Conservation (phyloP, 2,113 vertebrate genomes). For the Clinocottus analis region DNA sequence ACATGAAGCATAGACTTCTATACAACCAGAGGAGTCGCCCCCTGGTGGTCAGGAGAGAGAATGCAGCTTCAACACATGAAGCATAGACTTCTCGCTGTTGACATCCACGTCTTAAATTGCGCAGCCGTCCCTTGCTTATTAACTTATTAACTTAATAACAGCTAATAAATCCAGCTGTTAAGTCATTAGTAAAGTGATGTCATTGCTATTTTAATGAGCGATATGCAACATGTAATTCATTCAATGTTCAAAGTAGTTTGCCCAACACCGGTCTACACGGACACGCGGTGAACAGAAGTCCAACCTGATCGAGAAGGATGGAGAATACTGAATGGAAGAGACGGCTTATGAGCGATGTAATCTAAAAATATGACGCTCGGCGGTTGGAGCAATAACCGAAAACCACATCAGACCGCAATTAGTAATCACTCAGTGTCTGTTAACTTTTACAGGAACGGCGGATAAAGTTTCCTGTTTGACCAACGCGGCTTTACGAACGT, state of each 20-base stretch:
- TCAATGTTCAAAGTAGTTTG: neutral
- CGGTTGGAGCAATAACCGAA: slow-evolving; percentile 6
- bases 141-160: neutral
- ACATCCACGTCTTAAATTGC: too few relatives aligned
- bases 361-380: neutral
- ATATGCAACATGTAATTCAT: neutral
- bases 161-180: neutral
- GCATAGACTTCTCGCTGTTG: too few relatives aligned
- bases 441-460: slow-evolving; percentile 8
- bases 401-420: slow-evolving; percentile 20
- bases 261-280: neutral
- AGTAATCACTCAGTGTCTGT: slow-evolving; percentile 4
- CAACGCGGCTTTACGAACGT: neutral
- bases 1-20: too few relatives aligned
- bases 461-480: slow-evolving; percentile 10
- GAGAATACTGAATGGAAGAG: neutral
- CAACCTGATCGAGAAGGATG: neutral
- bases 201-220: neutral
- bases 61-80: too few relatives aligned
- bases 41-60: too few relatives aligned
- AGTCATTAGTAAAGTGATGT: neutral
- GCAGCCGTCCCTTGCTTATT: too few relatives aligned
- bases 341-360: neutral
- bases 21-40: too few relatives aligned
- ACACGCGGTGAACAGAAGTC: neutral